These are phyloP conservation scores for Oceanites oceanicus DNA, from an alignment of 2,113 vertebrate genomes.

Conservation along the genomic window DNA sequence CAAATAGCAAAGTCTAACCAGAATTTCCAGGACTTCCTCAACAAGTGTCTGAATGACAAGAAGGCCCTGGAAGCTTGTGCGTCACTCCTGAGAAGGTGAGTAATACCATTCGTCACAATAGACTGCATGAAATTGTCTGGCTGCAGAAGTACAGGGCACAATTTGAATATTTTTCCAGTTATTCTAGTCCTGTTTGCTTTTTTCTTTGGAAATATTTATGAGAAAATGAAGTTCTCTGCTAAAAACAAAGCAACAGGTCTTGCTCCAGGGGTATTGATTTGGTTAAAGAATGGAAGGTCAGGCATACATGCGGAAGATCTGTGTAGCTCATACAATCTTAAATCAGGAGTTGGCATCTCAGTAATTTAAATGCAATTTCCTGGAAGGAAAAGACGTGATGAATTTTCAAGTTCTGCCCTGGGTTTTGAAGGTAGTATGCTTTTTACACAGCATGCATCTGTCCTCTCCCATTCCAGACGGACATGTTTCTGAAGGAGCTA, in stretches of 20 bases:
- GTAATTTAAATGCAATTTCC: neutral
- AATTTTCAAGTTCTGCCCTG: neutral
- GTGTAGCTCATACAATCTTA: neutral
- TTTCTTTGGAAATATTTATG: neutral
- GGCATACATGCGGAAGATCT: neutral
- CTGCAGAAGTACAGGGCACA: neutral
- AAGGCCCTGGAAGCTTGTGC: conserved; percentile 82
- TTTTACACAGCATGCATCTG: neutral
- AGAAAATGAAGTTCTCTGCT: neutral
- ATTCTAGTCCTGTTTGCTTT: neutral
- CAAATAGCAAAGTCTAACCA: conserved; percentile 82
- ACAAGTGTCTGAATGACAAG: conserved; percentile 80
- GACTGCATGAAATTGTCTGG: neutral
- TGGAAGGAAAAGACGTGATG: neutral
- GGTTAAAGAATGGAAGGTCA: neutral
- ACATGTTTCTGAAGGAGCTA: neutral
- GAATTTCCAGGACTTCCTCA: conserved; percentile 83
- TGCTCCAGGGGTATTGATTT: neutral
- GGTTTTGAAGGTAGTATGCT: neutral
- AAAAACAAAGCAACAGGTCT: neutral
- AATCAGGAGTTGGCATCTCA: neutral
- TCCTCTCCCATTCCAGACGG: neutral
- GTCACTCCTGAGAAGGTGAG: conserved; percentile 77
- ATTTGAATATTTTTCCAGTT: neutral
- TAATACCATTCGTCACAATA: neutral